phyloP scores from a whole-genome alignment of 2,113 vertebrate species.

The Callaeas wilsoni region DNA sequence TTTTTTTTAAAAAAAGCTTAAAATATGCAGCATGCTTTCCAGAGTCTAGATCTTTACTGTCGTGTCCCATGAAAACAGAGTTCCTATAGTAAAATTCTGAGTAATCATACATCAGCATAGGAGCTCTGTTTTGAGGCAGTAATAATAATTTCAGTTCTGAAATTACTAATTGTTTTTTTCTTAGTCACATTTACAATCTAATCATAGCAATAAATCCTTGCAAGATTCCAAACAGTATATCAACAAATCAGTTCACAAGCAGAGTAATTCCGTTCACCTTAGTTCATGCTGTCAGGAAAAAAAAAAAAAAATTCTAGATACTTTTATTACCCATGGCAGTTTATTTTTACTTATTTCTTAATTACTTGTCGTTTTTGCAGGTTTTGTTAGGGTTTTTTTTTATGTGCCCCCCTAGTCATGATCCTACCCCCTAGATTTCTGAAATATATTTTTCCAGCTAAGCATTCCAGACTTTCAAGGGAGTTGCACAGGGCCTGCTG shows the following conservation, averaged over 20 bases:
- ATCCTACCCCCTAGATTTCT: not conserved
- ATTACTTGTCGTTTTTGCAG: not conserved
- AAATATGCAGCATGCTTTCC: not conserved
- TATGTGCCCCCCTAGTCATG: not conserved
- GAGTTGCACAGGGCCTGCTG: not conserved
- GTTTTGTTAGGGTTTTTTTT: fast-evolving
- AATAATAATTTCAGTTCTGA: not conserved
- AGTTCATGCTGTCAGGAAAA: not conserved
- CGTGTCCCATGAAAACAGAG: fast-evolving
- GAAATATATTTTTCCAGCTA: not conserved
- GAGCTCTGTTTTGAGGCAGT: not conserved
- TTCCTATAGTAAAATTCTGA: not conserved
- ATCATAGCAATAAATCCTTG: not conserved
- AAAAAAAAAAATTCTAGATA: not conserved
- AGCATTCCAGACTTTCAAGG: not conserved
- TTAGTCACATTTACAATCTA: not conserved
- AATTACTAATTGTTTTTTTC: not conserved
- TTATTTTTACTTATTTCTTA: not conserved
- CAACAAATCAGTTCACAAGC: not conserved
- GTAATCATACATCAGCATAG: not conserved
- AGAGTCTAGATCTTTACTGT: not conserved
- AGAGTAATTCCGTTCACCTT: not conserved
- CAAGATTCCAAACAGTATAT: not conserved
- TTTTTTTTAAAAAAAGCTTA: too few relatives aligned
- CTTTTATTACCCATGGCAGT: not conserved